Base-by-base conservation (phyloP, 2,113 vertebrate species). In the Copsychus sechellarum region DNA sequence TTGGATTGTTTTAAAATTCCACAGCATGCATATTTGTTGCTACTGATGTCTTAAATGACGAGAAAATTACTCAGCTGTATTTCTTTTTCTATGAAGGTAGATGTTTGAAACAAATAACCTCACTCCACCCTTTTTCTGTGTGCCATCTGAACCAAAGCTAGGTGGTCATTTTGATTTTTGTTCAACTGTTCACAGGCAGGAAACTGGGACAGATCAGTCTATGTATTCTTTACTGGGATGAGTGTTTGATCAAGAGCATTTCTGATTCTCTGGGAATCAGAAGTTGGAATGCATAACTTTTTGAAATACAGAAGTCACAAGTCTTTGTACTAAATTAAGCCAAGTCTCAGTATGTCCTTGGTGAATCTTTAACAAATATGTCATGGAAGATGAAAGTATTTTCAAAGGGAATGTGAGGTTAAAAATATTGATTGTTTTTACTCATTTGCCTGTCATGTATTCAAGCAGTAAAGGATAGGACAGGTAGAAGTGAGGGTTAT, bases 41-140 rank as follows among this genome's bases (percentile, higher is more conserved):
- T 81, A 77, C 48, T 43, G 47, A 38, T 96, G 43, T 76, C 34
- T 86, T 87, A 86, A 81, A 91, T 90, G 33, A 92, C 24, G 28
- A 95, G 56, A 93, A 96, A 86, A 94, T 87, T 51, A 77, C 72
- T 93, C 67, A 64, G n/a, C 25, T 86, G 5, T 79, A 73, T 69
- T 89, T 89, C 47, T 74, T 83, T 48, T 67, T 58, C 74, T 81
- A 22, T 86, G 84, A 94, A 93, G 58, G 57, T 29, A 85, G 47
- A 42, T 77, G 23, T 76, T 79, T 79, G 70, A 69, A 85, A 82
- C 25, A 72, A 87, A 47, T 82, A 69, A 79, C n/a, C 34, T 93
- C 38, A 72, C 17, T 8, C 18, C 42, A 53, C 24, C 23, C 65
- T 73, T 90, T 60, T 48, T 56, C 76, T 51, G 7, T 43, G 47